Evolutionary conservation across 2,888 invertebrate species (phyloP), one percentile per base, ranked within the genome.

Genomic region (Epinotia nisella): DNA sequence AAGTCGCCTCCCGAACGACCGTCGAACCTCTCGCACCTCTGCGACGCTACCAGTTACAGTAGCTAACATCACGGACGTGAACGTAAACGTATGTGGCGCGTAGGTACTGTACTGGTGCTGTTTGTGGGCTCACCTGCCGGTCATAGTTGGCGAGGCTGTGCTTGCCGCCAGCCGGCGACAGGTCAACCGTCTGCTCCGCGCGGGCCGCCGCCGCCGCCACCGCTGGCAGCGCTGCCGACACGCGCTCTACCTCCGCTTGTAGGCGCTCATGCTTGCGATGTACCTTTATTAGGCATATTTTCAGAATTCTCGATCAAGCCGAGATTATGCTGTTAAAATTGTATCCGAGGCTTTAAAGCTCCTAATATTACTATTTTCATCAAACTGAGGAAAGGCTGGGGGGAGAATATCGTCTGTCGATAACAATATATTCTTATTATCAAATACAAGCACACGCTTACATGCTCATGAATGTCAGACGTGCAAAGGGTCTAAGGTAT

Each of bases 261-360:
- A 93, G 79, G 2, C 82, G 83, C 76, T 91, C 90, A 70, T 93
- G 92, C 76, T 92, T 93, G 58, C 85, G 87, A 68, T 89, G 92
- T 68, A 93, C 81, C 84, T 84, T 19, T 45, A 62, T n/a, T n/a
- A n/a, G n/a, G n/a, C n/a, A n/a, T n/a, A n/a, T n/a, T n/a, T n/a
- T n/a, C n/a, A n/a, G n/a, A n/a, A n/a, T n/a, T n/a, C n/a, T n/a
- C n/a, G n/a, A n/a, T n/a, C n/a, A n/a, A n/a, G n/a, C n/a, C n/a
- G n/a, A n/a, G 7, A 51, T 29, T 29, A 29, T 29, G 5, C 29
- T 29, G 29, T 29, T 29, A 29, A 29, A 29, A 5, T 29, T 29
- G 29, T 29, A 29, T 5, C 29, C 29, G 29, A 5, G 29, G 29
- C 29, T 29, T 41, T 1, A 45, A n/a, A 45, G 15, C 15, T 45